A percentile compares a stretch with the other conserved stretches of the same genome.
Evolutionary conservation across 2,888 invertebrate genomes (phyloP).

Genomic region (Eupithecia exiguata): DNA sequence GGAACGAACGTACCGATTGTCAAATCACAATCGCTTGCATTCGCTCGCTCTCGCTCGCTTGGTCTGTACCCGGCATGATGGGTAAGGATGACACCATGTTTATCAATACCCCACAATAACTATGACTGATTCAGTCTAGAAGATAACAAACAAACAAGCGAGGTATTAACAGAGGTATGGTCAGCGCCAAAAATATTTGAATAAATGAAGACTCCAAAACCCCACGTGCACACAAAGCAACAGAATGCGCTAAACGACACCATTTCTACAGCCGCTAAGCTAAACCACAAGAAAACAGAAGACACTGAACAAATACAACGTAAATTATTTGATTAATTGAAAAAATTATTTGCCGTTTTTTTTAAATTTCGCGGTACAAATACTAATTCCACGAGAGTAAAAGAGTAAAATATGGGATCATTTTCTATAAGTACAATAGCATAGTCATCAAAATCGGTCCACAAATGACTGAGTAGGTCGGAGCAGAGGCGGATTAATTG

Average conservation of each 20-base stretch:
- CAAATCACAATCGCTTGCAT: no score
- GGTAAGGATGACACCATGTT: conserved; percentile 2
- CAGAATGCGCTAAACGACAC: neutral
- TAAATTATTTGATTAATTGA: no score
- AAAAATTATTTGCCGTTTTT: neutral
- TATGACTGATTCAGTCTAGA: neutral
- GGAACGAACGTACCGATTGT: no score
- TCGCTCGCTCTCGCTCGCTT: no score
- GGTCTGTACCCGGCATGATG: no score
- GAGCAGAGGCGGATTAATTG: no score
- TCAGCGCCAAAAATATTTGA: neutral
- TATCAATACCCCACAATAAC: conserved; percentile 2
- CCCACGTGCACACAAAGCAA: neutral
- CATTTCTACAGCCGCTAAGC: neutral
- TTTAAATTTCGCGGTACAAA: neutral
- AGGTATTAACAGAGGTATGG: neutral
- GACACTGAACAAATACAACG: neutral
- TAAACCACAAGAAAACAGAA: neutral
- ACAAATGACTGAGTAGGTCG: no score
- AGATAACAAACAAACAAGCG: conserved; percentile 1
- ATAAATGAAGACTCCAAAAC: neutral
- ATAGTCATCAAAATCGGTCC: no score
- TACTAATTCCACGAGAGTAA: neutral
- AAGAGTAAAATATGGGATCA: no score
- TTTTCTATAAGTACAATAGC: no score